A percentile compares a stretch with the other conserved stretches of the same genome.
These are phyloP conservation scores for Siniperca chuatsi DNA, from an alignment of 2,113 vertebrate genomes.

Conservation along the genomic window DNA sequence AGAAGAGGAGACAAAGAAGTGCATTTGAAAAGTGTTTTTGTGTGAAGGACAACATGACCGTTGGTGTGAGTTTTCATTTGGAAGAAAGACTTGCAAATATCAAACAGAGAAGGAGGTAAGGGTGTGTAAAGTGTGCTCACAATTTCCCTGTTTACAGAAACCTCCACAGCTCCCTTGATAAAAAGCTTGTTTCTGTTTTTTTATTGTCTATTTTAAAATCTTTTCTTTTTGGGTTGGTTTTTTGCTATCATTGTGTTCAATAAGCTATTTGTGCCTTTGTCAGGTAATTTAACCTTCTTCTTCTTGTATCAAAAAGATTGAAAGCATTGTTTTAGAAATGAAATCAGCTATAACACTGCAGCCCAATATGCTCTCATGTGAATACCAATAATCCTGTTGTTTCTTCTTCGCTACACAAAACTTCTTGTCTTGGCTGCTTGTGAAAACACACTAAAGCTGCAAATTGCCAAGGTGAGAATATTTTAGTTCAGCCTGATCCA, in stretches of 20 bases:
- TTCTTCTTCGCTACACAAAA: neutral
- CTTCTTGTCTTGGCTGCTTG: neutral
- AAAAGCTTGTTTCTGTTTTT: neutral
- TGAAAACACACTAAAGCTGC: conserved; percentile 26
- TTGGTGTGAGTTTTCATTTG: conserved; percentile 28
- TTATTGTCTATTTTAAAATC: neutral
- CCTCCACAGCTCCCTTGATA: neutral
- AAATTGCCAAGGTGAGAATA: conserved; percentile 7
- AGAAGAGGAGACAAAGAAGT: conserved; percentile 33
- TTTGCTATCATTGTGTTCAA: neutral
- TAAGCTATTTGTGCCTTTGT: conserved; percentile 10
- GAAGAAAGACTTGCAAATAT: conserved; percentile 37
- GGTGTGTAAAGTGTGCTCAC: conserved; percentile 52
- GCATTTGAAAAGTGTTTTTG: conserved; percentile 5
- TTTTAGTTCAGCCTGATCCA: conserved; percentile 1
- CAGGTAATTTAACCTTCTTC: neutral
- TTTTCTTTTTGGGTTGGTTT: neutral
- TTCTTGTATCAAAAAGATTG: neutral
- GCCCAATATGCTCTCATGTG: conserved; percentile 8
- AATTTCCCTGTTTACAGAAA: conserved; percentile 23
- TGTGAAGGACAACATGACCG: conserved; percentile 39
- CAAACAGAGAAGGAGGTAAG: conserved; percentile 49
- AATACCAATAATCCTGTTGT: neutral
- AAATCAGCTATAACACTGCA: neutral
- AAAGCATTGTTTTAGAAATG: neutral